Percentiles rank a stretch among this genome's conserved stretches.
Evolutionary conservation across 2,888 invertebrate species (phyloP).

Genomic region (Onchidella celtica): DNA sequence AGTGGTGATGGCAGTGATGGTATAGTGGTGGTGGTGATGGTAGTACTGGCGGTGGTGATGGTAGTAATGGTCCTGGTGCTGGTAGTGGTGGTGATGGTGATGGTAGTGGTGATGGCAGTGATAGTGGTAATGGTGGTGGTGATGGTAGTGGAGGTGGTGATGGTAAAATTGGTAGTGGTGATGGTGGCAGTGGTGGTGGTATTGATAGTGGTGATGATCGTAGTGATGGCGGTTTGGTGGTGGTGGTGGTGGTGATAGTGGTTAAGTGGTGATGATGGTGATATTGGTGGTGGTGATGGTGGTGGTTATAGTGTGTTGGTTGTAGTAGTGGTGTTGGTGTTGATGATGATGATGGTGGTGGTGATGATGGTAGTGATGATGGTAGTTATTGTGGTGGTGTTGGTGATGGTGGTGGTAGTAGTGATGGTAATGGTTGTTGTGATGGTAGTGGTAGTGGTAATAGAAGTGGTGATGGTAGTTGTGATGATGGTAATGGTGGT

Average conservation of each 20-base stretch:
- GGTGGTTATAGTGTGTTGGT: neutral
- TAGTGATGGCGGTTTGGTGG: too few relatives aligned
- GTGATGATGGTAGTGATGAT: too few relatives aligned
- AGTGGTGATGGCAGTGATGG: neutral
- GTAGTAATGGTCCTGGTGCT: neutral
- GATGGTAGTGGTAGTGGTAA: neutral
- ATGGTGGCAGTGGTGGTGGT: neutral
- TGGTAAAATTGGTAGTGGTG: neutral
- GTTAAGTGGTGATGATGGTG: neutral
- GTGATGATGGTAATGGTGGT: neutral
- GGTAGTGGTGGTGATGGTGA: neutral
- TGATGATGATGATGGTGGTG: neutral
- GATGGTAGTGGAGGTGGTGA: neutral
- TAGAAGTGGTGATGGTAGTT: neutral
- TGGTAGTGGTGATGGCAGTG: neutral
- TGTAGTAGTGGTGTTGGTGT: neutral
- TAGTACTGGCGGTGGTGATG: neutral
- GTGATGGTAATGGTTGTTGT: neutral
- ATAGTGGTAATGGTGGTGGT: slow-evolving; percentile 1
- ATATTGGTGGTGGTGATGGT: neutral
- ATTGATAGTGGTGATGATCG: too few relatives aligned
- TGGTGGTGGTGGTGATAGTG: neutral
- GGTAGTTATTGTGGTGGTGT: neutral
- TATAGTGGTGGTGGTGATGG: too few relatives aligned
- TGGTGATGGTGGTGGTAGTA: neutral